A percentile compares a stretch with the other conserved stretches of the same genome.
Evolutionary conservation across 2,113 vertebrate species (phyloP).

Genomic region (Orycteropus afer): DNA sequence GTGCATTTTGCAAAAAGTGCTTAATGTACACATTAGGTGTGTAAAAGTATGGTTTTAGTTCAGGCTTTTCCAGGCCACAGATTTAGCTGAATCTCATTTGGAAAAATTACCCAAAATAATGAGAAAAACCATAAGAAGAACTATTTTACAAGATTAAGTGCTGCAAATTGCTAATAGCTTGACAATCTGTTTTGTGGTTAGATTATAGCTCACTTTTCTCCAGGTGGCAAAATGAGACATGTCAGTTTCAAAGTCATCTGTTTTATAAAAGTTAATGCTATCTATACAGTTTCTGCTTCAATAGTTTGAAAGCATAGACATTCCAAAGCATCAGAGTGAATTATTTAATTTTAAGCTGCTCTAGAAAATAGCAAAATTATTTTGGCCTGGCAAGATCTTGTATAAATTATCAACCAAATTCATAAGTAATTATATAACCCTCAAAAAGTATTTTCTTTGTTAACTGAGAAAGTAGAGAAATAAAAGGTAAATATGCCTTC

Average conservation of each 20-base stretch:
- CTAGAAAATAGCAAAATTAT: not conserved
- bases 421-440: slow-evolving; percentile 1
- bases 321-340: not conserved
- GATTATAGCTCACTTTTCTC: not conserved
- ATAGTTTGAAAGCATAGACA: not conserved
- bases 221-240: not conserved
- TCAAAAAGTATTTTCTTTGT: slow-evolving; percentile 12
- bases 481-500: not conserved
- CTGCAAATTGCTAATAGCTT: not conserved
- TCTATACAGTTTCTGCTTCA: not conserved
- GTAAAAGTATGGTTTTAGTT: too few species aligned
- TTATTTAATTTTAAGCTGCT: slow-evolving; percentile 28
- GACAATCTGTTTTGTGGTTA: not conserved
- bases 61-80: not conserved
- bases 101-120: slow-evolving; percentile 41
- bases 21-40: too few species aligned
- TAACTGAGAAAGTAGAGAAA: not conserved
- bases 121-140: slow-evolving; percentile 23
- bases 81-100: slow-evolving; percentile 29
- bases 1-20: too few species aligned
- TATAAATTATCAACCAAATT: slow-evolving; percentile 19
- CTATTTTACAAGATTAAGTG: not conserved
- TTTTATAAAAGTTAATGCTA: not conserved
- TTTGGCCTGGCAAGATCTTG: slow-evolving; percentile 31
- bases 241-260: not conserved